Conservation (phyloP, 2,113 vertebrate genomes). For the Fregetta grallaria region DNA sequence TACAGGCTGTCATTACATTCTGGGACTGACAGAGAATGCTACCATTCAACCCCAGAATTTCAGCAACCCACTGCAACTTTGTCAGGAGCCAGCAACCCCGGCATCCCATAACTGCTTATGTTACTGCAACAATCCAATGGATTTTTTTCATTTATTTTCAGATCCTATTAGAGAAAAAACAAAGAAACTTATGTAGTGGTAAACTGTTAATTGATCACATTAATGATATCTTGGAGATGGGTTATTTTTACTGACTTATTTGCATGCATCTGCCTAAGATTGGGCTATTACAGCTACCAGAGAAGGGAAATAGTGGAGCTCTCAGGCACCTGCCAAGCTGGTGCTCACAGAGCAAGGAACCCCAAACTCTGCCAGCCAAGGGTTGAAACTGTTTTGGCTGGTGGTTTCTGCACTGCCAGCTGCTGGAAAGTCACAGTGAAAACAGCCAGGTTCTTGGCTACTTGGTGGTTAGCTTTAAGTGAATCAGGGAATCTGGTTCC, state of each 20-base stretch:
- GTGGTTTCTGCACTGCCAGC: background rate
- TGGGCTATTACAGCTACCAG: background rate
- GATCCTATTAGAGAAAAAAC: background rate
- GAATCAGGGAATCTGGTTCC: background rate
- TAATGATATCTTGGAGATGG: background rate
- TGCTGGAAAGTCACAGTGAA: background rate
- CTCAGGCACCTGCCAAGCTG: background rate
- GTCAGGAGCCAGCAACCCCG: background rate
- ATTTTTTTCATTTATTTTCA: background rate
- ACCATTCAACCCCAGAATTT: background rate
- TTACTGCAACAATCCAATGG: background rate
- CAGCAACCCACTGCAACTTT: background rate
- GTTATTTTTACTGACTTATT: background rate
- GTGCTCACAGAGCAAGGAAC: rapidly evolving
- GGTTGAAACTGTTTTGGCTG: background rate
- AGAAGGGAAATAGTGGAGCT: rapidly evolving
- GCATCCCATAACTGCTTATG: rapidly evolving
- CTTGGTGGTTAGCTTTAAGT: background rate
- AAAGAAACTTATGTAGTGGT: background rate
- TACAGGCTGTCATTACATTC: background rate
- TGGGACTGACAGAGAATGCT: background rate
- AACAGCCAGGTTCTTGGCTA: background rate
- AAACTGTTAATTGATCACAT: background rate
- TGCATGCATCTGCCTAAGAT: background rate
- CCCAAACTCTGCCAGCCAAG: rapidly evolving